These are phyloP conservation scores for Chrysomallon squamiferum DNA, from an alignment of 1,140 invertebrate species.

Conservation along the genomic window DNA sequence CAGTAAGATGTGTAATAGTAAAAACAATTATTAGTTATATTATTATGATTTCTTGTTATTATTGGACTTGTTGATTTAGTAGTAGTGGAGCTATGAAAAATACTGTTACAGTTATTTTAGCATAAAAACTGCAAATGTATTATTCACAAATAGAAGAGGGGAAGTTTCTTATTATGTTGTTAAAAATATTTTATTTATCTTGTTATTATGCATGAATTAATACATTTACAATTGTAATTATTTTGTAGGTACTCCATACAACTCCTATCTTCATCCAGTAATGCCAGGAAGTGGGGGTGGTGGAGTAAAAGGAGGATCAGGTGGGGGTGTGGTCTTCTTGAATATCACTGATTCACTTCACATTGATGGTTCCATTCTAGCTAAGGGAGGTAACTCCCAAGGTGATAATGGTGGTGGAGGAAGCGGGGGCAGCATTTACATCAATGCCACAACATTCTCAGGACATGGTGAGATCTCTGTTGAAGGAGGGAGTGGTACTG, in stretches of 20 bases:
- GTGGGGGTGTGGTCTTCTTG: slow-evolving; percentile 39
- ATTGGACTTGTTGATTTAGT: too few species aligned
- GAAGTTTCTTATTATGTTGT: not conserved
- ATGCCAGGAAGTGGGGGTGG: slow-evolving; percentile 42
- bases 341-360: slow-evolving; percentile 37
- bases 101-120: too few species aligned
- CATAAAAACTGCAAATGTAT: too few species aligned
- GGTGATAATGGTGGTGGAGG: slow-evolving; percentile 39
- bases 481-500: slow-evolving; percentile 36
- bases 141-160: not conserved
- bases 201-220: not conserved
- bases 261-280: slow-evolving; percentile 38
- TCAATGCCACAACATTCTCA: slow-evolving; percentile 41
- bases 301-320: slow-evolving; percentile 29
- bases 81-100: too few species aligned
- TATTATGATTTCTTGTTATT: too few species aligned
- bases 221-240: not conserved
- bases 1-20: too few species aligned
- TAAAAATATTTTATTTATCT: not conserved
- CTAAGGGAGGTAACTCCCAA: slow-evolving; percentile 26
- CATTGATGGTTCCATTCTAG: slow-evolving; percentile 38
- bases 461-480: slow-evolving; percentile 40
- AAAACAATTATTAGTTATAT: too few species aligned
- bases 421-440: slow-evolving; percentile 45
- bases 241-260: slow-evolving; percentile 37